phyloP scores from a whole-genome alignment of 1,140 invertebrate genomes.

The Sarcophaga bullata region DNA sequence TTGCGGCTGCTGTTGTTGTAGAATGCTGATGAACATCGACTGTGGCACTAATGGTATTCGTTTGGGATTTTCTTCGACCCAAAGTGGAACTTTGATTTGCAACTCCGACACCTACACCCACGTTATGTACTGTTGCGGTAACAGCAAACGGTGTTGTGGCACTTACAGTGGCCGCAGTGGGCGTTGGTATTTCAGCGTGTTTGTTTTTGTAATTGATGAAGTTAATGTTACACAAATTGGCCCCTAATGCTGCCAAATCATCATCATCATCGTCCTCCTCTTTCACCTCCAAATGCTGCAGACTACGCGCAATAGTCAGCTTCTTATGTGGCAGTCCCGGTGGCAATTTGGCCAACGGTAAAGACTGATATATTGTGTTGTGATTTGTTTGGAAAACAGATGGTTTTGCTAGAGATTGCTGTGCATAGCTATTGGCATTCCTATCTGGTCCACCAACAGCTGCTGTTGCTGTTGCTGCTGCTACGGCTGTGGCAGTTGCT shows the following conservation, averaged over 20 bases:
- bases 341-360: slow-evolving; percentile 3
- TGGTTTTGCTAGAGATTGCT: neutral
- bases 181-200: slow-evolving; percentile 59
- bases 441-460: neutral
- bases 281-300: slow-evolving; percentile 61
- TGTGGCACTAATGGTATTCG: slow-evolving; percentile 36
- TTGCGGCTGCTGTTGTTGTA: slow-evolving; percentile 46
- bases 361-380: slow-evolving; percentile 38
- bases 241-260: slow-evolving; percentile 57
- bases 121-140: slow-evolving; percentile 18
- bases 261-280: slow-evolving; percentile 62
- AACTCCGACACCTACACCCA: neutral
- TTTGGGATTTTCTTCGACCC: slow-evolving; percentile 28
- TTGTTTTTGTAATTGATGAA: slow-evolving; percentile 64
- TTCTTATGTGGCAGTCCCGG: slow-evolving; percentile 50
- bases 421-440: neutral
- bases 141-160: slow-evolving; percentile 52
- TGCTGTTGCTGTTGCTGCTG: neutral
- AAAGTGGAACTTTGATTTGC: neutral
- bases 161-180: slow-evolving; percentile 52
- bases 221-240: slow-evolving; percentile 62
- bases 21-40: slow-evolving; percentile 25
- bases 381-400: neutral
- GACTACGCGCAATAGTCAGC: slow-evolving; percentile 56
- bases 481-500: slow-evolving; percentile 44